Evolutionary conservation across 2,113 vertebrate genomes (phyloP).

Genomic region (Antechinus flavipes): DNA sequence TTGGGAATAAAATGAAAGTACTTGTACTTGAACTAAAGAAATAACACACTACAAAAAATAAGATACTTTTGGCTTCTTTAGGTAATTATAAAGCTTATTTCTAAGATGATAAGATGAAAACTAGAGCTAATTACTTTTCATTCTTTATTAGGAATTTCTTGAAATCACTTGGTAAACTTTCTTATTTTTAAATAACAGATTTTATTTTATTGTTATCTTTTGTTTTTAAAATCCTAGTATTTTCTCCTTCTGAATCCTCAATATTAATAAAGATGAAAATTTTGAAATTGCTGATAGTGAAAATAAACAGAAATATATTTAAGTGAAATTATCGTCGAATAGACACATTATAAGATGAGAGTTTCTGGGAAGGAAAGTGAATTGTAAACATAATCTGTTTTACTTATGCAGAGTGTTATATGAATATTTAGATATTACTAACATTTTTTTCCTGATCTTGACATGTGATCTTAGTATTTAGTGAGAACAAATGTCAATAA

Average conservation of each 20-base stretch:
- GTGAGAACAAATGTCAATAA: neutral
- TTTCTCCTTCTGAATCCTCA: neutral
- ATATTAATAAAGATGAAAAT: neutral
- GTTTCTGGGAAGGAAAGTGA: constrained; percentile 4
- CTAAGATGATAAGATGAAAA: neutral
- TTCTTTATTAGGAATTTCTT: neutral
- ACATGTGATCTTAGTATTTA: neutral
- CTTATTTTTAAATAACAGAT: neutral
- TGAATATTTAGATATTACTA: neutral
- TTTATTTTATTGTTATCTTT: neutral
- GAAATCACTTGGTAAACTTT: neutral
- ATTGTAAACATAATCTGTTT: neutral
- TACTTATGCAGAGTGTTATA: neutral
- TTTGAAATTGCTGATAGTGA: neutral
- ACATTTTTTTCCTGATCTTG: neutral
- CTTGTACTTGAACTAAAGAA: neutral
- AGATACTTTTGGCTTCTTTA: neutral
- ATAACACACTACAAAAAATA: neutral
- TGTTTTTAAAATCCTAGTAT: neutral
- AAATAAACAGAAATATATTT: neutral
- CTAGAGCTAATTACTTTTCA: neutral
- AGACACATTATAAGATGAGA: neutral
- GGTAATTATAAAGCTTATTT: neutral
- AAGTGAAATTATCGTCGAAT: neutral
- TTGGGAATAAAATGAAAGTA: neutral